These are phyloP conservation scores for Hydractinia symbiolongicarpus DNA, from an alignment of 30 jellyfish, hydroid and myxozoan species.

Conservation along the genomic window DNA sequence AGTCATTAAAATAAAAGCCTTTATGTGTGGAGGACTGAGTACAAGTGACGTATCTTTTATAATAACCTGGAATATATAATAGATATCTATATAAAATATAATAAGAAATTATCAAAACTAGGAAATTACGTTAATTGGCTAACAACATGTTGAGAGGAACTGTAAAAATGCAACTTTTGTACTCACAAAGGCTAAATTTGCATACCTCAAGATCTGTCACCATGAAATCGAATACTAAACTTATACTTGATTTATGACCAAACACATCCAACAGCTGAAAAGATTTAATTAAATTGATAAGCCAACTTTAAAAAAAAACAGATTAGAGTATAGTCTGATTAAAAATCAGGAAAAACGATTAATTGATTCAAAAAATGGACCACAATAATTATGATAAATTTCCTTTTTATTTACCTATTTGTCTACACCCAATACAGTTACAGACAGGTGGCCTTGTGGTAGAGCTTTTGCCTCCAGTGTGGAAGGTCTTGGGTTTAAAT, in stretches of 20 bases:
- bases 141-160: not conserved
- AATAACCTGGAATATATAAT: conserved; percentile 50
- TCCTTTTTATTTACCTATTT: too few species aligned
- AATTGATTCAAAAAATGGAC: not conserved
- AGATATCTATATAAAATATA: not conserved
- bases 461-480: too few species aligned
- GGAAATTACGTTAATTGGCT: not conserved
- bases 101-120: not conserved
- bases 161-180: not conserved
- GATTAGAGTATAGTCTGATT: not conserved
- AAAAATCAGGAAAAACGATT: not conserved
- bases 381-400: too few species aligned
- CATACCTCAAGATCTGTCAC: conserved; percentile 93
- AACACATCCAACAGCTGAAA: conserved; percentile 92
- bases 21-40: conserved; percentile 87
- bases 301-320: not conserved
- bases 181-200: not conserved
- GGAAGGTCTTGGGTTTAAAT: too few species aligned
- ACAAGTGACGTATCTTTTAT: conserved; percentile 73
- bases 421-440: too few species aligned
- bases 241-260: conserved; percentile 95
- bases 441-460: too few species aligned
- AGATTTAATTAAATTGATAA: not conserved
- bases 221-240: conserved; percentile 97
- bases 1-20: conserved; percentile 89